These are phyloP conservation scores for Pedionomus torquatus DNA, from an alignment of 2,113 vertebrate genomes.

Conservation along the genomic window DNA sequence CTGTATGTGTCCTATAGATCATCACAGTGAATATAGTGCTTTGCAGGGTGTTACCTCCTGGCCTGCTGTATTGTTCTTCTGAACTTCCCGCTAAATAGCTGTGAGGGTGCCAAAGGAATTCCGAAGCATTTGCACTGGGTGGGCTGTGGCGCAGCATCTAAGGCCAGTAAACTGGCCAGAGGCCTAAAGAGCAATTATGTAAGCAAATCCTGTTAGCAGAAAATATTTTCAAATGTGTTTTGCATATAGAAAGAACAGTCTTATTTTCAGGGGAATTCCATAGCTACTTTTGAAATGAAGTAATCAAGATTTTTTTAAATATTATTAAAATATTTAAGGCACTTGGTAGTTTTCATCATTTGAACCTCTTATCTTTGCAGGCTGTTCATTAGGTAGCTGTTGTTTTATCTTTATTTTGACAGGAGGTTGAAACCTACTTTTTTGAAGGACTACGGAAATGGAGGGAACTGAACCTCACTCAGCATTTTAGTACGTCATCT, in stretches of 20 bases:
- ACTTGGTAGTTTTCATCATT: background rate
- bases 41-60: background rate
- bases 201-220: background rate
- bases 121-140: background rate
- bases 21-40: background rate
- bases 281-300: background rate
- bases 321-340: background rate
- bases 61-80: background rate
- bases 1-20: accelerated
- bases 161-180: background rate
- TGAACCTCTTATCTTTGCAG: background rate
- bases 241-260: background rate
- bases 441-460: conserved; percentile 93
- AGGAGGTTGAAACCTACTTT: conserved; percentile 98
- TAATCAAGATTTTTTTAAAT: background rate
- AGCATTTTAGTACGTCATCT: conserved; percentile 85
- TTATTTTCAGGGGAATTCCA: background rate
- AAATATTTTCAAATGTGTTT: background rate
- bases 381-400: background rate
- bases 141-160: background rate
- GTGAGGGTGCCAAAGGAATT: background rate
- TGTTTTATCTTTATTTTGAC: conserved; percentile 37
- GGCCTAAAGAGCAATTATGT: background rate
- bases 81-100: background rate
- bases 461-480: conserved; percentile 93